Conservation (phyloP, 2,797 vertebrate species). For the Bradypodion ventrale region DNA sequence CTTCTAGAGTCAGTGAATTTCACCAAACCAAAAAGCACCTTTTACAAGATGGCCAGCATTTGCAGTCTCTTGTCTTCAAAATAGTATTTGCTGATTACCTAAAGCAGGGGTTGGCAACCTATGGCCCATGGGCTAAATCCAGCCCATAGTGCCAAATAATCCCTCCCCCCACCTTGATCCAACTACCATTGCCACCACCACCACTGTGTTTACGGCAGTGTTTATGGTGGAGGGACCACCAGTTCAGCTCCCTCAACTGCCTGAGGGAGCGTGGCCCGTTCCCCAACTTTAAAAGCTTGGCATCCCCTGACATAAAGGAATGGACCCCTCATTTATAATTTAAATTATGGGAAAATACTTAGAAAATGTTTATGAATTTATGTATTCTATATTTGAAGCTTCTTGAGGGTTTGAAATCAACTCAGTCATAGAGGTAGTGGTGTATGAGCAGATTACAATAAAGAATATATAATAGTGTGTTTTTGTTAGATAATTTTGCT, state of each 20-base stretch:
- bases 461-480: background rate
- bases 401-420: background rate
- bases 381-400: conserved; percentile 18
- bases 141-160: too few relatives aligned
- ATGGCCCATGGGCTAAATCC: too few relatives aligned
- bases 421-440: background rate
- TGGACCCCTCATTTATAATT: conserved; percentile 35
- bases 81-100: conserved; percentile 37
- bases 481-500: background rate
- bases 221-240: too few relatives aligned
- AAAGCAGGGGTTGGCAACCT: too few relatives aligned
- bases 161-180: too few relatives aligned
- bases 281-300: too few relatives aligned
- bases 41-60: conserved; percentile 4
- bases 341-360: conserved; percentile 35
- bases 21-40: conserved; percentile 2
- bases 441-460: background rate
- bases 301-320: too few relatives aligned
- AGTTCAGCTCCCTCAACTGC: too few relatives aligned
- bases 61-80: conserved; percentile 36
- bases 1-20: conserved; percentile 35
- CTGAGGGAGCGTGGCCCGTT: too few relatives aligned
- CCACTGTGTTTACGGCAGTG: too few relatives aligned
- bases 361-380: too few relatives aligned
- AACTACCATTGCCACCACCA: too few relatives aligned